phyloP scores from a whole-genome alignment of 2,113 vertebrate genomes.

The Hypanus sabinus region DNA sequence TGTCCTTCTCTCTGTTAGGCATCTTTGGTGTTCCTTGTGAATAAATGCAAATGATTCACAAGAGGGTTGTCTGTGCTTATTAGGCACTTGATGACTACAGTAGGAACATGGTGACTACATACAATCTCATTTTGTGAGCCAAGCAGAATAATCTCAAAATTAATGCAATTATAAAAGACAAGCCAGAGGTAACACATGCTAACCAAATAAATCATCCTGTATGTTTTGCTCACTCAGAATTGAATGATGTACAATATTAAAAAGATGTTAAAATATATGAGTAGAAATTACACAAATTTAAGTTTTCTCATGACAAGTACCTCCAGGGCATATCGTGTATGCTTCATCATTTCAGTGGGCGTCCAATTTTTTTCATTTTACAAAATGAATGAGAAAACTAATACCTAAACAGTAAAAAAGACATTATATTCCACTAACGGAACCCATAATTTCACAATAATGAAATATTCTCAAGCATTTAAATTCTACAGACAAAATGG shows the following conservation, averaged over 20 bases:
- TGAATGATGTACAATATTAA: neutral
- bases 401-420: neutral
- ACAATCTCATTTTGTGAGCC: neutral
- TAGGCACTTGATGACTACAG: neutral
- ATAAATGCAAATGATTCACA: neutral
- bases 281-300: neutral
- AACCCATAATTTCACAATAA: neutral
- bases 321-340: neutral
- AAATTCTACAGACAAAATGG: neutral
- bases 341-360: neutral
- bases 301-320: neutral
- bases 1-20: neutral
- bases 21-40: neutral
- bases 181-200: neutral
- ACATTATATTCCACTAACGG: neutral
- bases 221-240: neutral
- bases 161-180: neutral
- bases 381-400: neutral
- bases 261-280: neutral
- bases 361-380: neutral
- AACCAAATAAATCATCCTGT: neutral
- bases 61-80: neutral
- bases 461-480: neutral
- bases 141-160: neutral
- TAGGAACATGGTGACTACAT: neutral